Conservation (phyloP, 2,797 vertebrate genomes). For the Xenopus petersii region DNA sequence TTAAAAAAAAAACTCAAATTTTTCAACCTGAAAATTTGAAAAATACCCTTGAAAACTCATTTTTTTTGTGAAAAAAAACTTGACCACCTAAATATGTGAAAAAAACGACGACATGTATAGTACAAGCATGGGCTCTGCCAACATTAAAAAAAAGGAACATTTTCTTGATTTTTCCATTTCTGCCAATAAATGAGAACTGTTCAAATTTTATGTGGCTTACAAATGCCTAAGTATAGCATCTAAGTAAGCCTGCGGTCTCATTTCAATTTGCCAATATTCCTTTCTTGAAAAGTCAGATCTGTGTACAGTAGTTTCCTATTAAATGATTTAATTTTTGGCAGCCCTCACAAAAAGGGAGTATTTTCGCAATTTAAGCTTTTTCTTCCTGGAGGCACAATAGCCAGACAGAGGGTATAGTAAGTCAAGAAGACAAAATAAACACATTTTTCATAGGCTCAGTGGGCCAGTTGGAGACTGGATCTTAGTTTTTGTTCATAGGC, state of each 20-base stretch:
- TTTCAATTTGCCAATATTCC: constrained; percentile 17
- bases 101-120: no score
- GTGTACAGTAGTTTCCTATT: constrained; percentile 58
- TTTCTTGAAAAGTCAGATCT: constrained; percentile 54
- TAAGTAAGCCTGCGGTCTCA: constrained; percentile 21
- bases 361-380: constrained; percentile 64
- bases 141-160: neutral
- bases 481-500: constrained; percentile 5
- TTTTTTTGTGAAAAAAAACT: no score
- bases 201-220: neutral
- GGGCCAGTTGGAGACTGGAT: constrained; percentile 59
- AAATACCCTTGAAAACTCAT: no score
- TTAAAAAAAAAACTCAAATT: no score
- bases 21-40: no score
- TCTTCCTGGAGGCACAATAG: constrained; percentile 72
- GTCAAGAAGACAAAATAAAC: constrained; percentile 76
- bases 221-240: constrained; percentile 14
- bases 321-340: constrained; percentile 70
- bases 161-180: neutral
- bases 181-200: neutral
- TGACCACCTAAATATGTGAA: no score
- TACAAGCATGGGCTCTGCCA: neutral
- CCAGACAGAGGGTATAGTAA: constrained; percentile 70
- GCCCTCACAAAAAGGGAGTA: constrained; percentile 57
- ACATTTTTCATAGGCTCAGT: constrained; percentile 60